phyloP scores from a whole-genome alignment of 2,797 vertebrate genomes.

The Megalops cyprinoides region DNA sequence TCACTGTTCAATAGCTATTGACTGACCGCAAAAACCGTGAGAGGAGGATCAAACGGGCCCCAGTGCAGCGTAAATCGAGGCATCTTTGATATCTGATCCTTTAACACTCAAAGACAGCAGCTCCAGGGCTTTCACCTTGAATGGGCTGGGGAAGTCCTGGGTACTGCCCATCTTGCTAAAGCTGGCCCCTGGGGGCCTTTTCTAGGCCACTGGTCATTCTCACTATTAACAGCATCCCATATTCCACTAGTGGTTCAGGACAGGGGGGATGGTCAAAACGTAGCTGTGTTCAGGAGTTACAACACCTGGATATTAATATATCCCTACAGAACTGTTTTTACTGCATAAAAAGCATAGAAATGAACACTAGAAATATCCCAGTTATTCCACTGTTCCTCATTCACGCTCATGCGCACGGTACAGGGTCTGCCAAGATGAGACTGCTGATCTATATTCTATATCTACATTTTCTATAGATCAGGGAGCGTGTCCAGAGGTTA shows the following conservation, averaged over 20 bases:
- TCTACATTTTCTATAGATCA: neutral
- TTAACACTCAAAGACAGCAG: neutral
- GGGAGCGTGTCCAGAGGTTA: neutral
- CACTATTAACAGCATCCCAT: neutral
- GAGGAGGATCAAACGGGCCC: neutral
- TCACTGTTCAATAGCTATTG: neutral
- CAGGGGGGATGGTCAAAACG: neutral
- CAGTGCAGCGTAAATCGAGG: neutral
- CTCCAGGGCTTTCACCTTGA: neutral
- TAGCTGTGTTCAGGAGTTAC: neutral
- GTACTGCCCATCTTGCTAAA: neutral
- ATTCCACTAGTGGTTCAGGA: too few relatives aligned
- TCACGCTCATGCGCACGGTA: too few relatives aligned
- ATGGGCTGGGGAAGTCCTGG: neutral
- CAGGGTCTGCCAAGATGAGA: neutral
- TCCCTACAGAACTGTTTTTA: neutral
- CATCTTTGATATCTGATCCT: neutral
- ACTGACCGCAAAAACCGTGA: neutral
- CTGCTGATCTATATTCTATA: neutral
- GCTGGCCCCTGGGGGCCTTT: neutral
- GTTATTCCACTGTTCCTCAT: too few relatives aligned
- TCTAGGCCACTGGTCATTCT: neutral
- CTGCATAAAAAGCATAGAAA: too few relatives aligned
- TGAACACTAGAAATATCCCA: too few relatives aligned
- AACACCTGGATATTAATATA: neutral